These are phyloP conservation scores for Acipenser ruthenus DNA, from an alignment of 2,797 vertebrate genomes.

Conservation along the genomic window DNA sequence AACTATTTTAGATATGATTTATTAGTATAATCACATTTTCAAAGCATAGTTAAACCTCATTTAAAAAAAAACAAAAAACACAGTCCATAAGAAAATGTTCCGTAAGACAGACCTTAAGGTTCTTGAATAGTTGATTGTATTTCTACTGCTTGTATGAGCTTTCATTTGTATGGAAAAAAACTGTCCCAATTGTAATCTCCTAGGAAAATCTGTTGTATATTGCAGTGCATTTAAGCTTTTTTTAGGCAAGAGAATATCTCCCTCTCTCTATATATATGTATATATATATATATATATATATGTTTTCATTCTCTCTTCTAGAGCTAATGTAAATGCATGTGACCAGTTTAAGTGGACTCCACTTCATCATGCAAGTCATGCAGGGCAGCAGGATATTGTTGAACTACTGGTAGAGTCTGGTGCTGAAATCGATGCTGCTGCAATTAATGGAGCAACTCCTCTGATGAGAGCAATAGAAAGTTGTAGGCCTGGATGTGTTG, in stretches of 20 bases:
- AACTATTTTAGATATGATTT: too few species aligned
- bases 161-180: too few species aligned
- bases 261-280: not conserved
- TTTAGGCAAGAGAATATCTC: not conserved
- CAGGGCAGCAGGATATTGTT: slow-evolving; percentile 70
- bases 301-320: slow-evolving; percentile 23
- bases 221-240: too few species aligned
- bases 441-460: slow-evolving; percentile 72
- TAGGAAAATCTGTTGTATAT: too few species aligned
- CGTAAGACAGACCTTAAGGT: slow-evolving; percentile 24
- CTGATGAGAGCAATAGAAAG: slow-evolving; percentile 82
- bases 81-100: not conserved
- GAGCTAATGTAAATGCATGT: slow-evolving; percentile 61
- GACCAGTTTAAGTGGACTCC: slow-evolving; percentile 92
- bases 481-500: slow-evolving; percentile 69
- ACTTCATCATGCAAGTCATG: slow-evolving; percentile 81
- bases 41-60: too few species aligned
- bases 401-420: slow-evolving; percentile 70
- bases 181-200: too few species aligned
- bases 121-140: too few species aligned
- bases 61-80: too few species aligned
- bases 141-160: too few species aligned
- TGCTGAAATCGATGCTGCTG: slow-evolving; percentile 57
- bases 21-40: too few species aligned
- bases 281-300: not conserved